A percentile compares a stretch with the other conserved stretches of the same genome.
phyloP scores from a whole-genome alignment of 2,797 vertebrate species.

The Telmatherina bonti region DNA sequence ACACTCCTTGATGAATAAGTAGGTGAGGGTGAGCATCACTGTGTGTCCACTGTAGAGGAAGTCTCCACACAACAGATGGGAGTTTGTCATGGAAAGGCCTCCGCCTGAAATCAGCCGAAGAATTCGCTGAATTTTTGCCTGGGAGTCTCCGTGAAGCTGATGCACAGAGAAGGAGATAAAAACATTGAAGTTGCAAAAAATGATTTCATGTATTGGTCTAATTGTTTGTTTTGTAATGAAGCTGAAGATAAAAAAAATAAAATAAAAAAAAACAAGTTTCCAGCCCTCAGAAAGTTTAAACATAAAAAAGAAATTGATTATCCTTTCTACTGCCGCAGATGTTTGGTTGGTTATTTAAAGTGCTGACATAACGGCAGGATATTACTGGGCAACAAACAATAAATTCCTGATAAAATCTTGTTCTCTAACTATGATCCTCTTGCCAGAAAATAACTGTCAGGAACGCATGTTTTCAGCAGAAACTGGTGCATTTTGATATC shows the following conservation, averaged over 20 bases:
- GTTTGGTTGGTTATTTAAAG: background rate
- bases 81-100: conserved; percentile 94
- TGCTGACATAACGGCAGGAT: background rate
- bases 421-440: conserved; percentile 4
- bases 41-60: conserved; percentile 98
- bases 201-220: background rate
- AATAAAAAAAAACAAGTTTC: background rate
- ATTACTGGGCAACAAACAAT: background rate
- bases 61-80: conserved; percentile 96
- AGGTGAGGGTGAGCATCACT: conserved; percentile 94
- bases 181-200: background rate
- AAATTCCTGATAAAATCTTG: background rate
- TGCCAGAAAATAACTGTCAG: conserved; percentile 31
- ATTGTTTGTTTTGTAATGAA: background rate
- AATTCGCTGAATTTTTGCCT: conserved; percentile 93
- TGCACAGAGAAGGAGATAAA: background rate
- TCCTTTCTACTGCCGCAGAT: background rate
- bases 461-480: conserved; percentile 45
- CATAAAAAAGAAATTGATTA: background rate
- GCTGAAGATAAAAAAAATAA: background rate
- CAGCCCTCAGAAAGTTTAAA: background rate
- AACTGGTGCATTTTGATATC: conserved; percentile 45
- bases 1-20: conserved; percentile 99
- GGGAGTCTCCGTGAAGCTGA: conserved; percentile 93
- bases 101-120: conserved; percentile 93